Evolutionary conservation across 2,888 invertebrate species (phyloP).

Genomic region (Doris montereyensis): DNA sequence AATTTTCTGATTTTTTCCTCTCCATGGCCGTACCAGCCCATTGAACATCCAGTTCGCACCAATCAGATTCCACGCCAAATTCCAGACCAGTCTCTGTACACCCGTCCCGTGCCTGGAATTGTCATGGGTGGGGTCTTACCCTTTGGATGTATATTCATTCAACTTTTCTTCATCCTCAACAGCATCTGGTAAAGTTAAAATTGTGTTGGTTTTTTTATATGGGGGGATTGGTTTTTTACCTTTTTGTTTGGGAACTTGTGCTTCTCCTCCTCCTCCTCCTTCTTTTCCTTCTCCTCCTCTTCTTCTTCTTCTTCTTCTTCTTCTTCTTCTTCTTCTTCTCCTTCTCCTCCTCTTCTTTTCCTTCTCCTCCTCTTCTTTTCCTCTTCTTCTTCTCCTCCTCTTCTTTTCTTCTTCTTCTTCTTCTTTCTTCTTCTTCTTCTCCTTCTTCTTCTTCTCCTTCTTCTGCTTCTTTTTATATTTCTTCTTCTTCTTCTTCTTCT

Average conservation of each 20-base stretch:
- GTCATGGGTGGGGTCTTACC: constrained; percentile 99
- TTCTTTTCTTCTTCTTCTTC: too few species aligned
- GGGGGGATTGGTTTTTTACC: neutral
- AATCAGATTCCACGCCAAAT: constrained; percentile 99
- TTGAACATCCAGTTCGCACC: constrained; percentile 97
- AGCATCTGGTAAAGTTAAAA: constrained; percentile 91
- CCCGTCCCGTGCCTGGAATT: constrained; percentile 87
- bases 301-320: neutral
- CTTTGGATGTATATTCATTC: constrained; percentile 98
- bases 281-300: neutral
- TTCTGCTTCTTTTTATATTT: too few species aligned
- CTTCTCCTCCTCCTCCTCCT: neutral
- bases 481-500: too few species aligned
- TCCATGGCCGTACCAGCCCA: constrained; percentile 77
- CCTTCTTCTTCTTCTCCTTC: too few species aligned
- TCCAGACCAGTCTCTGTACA: constrained; percentile 98
- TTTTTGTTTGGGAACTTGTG: neutral
- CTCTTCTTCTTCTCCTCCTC: too few species aligned
- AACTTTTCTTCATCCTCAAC: constrained; percentile 98
- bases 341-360: neutral
- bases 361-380: too few species aligned
- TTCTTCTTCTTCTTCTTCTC: neutral
- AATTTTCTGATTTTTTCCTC: neutral
- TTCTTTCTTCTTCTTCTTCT: too few species aligned
- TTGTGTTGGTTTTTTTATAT: too few species aligned